phyloP scores from a whole-genome alignment of 2,888 invertebrate genomes.

The Drosophila yooni region DNA sequence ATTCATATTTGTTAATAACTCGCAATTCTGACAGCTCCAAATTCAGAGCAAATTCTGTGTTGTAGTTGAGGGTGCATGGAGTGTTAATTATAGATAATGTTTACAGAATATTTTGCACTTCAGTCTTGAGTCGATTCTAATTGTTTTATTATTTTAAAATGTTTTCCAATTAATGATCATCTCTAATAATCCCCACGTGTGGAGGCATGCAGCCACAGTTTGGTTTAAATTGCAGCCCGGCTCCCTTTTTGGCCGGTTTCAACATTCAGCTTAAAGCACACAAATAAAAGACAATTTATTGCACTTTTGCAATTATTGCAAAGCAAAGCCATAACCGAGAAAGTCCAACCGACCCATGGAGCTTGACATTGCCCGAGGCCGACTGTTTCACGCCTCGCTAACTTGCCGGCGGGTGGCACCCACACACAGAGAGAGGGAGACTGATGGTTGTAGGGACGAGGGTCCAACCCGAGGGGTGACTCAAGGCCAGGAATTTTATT shows the following conservation, averaged over 20 bases:
- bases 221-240: constrained; percentile 27
- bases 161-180: not conserved
- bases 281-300: constrained; percentile 74
- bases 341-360: constrained; percentile 35
- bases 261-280: constrained; percentile 45
- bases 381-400: constrained; percentile 69
- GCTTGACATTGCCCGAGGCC: constrained; percentile 63
- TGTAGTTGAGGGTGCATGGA: not conserved
- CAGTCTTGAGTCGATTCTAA: not conserved
- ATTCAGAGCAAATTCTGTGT: not conserved
- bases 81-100: not conserved
- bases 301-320: constrained; percentile 77
- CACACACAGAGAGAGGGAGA: not conserved
- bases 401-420: constrained; percentile 40
- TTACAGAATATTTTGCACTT: not conserved
- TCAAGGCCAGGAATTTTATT: constrained; percentile 61
- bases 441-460: not conserved
- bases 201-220: constrained; percentile 2
- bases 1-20: not conserved
- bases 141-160: not conserved
- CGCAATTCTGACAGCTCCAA: not conserved
- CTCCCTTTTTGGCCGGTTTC: not conserved
- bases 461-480: constrained; percentile 17
- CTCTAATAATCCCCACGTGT: not conserved
- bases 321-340: constrained; percentile 71